phyloP scores from a whole-genome alignment of 2,888 invertebrate genomes.

The Watsonalla binaria region DNA sequence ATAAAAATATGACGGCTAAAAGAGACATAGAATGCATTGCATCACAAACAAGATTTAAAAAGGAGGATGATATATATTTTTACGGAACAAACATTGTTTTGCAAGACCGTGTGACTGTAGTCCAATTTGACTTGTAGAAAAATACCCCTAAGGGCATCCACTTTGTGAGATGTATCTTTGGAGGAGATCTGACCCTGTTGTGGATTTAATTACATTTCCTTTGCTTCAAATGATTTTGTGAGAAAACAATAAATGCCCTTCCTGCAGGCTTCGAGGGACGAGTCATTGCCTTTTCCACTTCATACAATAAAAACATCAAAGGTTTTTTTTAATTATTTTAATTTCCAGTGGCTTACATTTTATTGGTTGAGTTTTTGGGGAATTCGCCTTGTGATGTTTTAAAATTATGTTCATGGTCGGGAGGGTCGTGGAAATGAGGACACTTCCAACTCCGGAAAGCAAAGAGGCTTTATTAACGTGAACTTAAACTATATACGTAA shows the following conservation, averaged over 20 bases:
- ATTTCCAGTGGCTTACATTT: not conserved
- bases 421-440: no score
- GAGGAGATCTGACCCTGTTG: conserved; percentile 13
- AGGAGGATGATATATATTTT: not conserved
- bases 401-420: no score
- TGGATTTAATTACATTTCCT: conserved; percentile 21
- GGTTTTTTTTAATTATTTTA: not conserved
- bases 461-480: no score
- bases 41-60: not conserved
- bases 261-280: not conserved
- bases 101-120: not conserved
- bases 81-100: no score
- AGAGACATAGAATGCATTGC: not conserved
- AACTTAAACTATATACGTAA: no score
- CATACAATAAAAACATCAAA: not conserved
- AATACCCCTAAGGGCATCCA: conserved; percentile 8
- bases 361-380: conserved; percentile 2
- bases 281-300: not conserved
- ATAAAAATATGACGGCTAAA: no score
- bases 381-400: no score
- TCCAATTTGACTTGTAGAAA: conserved; percentile 18
- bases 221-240: conserved; percentile 14
- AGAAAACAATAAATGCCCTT: conserved; percentile 8
- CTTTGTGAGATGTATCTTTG: conserved; percentile 5
- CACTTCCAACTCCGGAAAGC: no score